Conservation (phyloP, 2,113 vertebrate species). For the Arenaria interpres region DNA sequence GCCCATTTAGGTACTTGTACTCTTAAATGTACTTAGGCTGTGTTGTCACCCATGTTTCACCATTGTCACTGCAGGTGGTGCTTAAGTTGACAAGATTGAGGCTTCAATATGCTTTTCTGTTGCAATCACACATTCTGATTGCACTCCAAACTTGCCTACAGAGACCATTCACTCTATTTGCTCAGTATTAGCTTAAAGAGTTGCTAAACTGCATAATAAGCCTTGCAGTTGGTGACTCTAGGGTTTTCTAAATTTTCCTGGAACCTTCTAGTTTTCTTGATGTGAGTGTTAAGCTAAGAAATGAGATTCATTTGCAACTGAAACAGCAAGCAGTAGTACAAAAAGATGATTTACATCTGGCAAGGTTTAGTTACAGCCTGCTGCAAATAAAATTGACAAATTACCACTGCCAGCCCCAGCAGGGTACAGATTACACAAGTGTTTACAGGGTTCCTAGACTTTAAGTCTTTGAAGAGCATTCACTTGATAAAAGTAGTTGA, state of each 20-base stretch:
- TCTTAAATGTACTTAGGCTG: background rate
- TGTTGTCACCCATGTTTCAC: background rate
- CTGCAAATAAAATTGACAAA: slow-evolving; percentile 27
- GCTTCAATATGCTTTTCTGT: background rate
- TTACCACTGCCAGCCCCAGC: background rate
- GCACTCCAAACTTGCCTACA: background rate
- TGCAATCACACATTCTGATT: background rate
- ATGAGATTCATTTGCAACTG: background rate
- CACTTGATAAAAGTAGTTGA: background rate
- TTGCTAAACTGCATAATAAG: background rate
- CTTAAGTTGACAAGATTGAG: background rate
- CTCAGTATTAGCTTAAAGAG: background rate
- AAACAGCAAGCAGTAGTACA: background rate
- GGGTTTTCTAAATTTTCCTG: background rate
- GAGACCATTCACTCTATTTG: background rate
- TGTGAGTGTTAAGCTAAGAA: background rate
- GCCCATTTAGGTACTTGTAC: background rate
- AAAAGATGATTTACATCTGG: background rate
- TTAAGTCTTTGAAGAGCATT: background rate
- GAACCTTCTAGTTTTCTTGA: background rate
- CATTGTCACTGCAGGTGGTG: background rate
- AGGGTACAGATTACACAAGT: background rate
- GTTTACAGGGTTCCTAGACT: background rate
- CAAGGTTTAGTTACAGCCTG: background rate
- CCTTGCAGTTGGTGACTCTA: background rate